Percentiles rank a stretch among this genome's conserved stretches.
These are phyloP conservation scores for Poecilus cupreus DNA, from an alignment of 2,888 invertebrate genomes.

Conservation along the genomic window DNA sequence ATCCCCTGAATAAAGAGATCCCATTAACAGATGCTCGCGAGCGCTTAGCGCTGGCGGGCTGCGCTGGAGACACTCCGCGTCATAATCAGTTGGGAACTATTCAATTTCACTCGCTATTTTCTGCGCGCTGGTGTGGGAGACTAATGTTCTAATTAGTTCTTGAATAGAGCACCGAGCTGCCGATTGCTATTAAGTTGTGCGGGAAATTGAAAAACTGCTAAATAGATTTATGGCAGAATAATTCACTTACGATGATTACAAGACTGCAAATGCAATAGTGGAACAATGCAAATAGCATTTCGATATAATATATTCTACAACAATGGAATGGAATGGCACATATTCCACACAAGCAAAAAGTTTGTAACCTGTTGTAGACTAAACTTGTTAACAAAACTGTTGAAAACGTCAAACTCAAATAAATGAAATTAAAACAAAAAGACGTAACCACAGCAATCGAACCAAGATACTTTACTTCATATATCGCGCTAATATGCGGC, in stretches of 20 bases:
- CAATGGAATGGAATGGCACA: too few species aligned
- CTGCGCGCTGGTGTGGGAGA: background rate
- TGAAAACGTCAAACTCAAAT: too few species aligned
- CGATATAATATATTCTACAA: too few species aligned
- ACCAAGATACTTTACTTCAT: too few species aligned
- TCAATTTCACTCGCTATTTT: background rate
- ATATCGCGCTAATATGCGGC: too few species aligned
- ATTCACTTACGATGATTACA: background rate
- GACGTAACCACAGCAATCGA: too few species aligned
- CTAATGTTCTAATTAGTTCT: background rate
- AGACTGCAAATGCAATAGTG: too few species aligned
- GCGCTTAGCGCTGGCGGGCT: background rate
- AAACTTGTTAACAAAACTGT: too few species aligned
- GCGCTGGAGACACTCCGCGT: background rate
- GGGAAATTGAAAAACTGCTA: background rate
- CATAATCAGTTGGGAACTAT: background rate
- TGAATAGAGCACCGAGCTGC: background rate
- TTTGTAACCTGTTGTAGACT: too few species aligned
- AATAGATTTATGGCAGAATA: background rate
- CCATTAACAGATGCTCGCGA: slow-evolving; percentile 47
- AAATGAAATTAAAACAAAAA: too few species aligned
- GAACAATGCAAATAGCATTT: too few species aligned
- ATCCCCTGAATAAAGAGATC: slow-evolving; percentile 40
- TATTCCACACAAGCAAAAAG: too few species aligned
- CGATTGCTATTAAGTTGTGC: background rate